A percentile compares a stretch with the other conserved stretches of the same genome.
phyloP scores from a whole-genome alignment of 2,797 vertebrate genomes.

The Micromesistius poutassou region DNA sequence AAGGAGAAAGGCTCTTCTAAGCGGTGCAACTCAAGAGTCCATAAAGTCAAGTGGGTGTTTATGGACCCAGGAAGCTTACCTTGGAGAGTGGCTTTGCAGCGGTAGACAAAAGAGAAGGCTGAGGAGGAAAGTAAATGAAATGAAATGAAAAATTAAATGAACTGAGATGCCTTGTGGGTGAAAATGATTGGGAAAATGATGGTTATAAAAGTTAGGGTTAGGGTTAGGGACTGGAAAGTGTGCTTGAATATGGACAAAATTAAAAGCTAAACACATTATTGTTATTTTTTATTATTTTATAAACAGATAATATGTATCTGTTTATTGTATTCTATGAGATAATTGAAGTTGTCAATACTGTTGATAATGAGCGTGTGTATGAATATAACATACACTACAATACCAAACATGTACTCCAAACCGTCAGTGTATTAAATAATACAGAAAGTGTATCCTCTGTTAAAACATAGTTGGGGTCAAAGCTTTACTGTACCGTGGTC shows the following conservation, averaged over 20 bases:
- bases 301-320: neutral
- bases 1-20: neutral
- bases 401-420: neutral
- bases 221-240: neutral
- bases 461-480: neutral
- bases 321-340: neutral
- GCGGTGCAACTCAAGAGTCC: neutral
- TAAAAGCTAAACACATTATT: neutral
- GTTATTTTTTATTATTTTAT: neutral
- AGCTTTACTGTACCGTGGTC: neutral
- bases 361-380: neutral
- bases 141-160: neutral
- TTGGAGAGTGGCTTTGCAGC: neutral
- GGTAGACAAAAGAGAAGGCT: neutral
- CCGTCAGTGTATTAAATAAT: neutral
- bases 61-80: neutral
- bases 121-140: neutral
- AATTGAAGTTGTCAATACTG: neutral
- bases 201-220: too few relatives aligned
- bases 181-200: neutral
- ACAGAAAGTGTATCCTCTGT: slow-evolving; percentile 24
- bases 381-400: neutral
- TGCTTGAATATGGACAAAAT: neutral
- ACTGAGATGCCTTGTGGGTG: neutral
- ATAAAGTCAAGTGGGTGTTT: neutral